phyloP scores from a whole-genome alignment of 2,888 invertebrate genomes.

The Hemicrepidius hirtus region DNA sequence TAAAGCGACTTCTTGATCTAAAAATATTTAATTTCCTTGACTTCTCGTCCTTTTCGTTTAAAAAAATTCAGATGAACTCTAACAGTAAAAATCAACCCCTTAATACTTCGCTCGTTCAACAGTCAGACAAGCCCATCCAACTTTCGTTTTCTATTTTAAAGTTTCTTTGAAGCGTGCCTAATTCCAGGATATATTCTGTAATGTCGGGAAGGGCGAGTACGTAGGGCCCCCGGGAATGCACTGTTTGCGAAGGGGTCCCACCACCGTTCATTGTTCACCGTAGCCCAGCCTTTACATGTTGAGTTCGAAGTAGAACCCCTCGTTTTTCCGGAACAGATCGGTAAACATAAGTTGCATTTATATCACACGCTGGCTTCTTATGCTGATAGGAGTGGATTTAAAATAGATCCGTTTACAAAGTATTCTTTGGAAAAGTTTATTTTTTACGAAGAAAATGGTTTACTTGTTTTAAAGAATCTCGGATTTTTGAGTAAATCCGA shows the following conservation, averaged over 20 bases:
- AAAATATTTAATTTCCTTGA: too few species aligned
- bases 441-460: too few species aligned
- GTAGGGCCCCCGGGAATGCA: slow-evolving; percentile 50
- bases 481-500: neutral
- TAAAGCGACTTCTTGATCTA: too few species aligned
- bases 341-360: slow-evolving; percentile 33
- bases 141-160: slow-evolving; percentile 58
- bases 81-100: slow-evolving; percentile 5
- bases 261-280: slow-evolving; percentile 47
- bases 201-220: slow-evolving; percentile 48
- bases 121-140: slow-evolving; percentile 28
- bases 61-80: neutral
- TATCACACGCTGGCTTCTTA: slow-evolving; percentile 2
- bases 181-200: slow-evolving; percentile 53
- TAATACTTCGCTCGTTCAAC: slow-evolving; percentile 44
- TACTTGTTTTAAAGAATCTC: neutral
- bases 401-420: neutral
- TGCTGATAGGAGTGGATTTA: slow-evolving; percentile 7
- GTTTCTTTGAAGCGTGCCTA: slow-evolving; percentile 58
- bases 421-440: slow-evolving; percentile 11
- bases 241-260: slow-evolving; percentile 49
- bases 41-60: neutral
- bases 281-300: slow-evolving; percentile 46
- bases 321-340: slow-evolving; percentile 46
- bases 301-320: slow-evolving; percentile 40